Conservation (phyloP, 2,888 invertebrate species). For the Cinara cedri region DNA sequence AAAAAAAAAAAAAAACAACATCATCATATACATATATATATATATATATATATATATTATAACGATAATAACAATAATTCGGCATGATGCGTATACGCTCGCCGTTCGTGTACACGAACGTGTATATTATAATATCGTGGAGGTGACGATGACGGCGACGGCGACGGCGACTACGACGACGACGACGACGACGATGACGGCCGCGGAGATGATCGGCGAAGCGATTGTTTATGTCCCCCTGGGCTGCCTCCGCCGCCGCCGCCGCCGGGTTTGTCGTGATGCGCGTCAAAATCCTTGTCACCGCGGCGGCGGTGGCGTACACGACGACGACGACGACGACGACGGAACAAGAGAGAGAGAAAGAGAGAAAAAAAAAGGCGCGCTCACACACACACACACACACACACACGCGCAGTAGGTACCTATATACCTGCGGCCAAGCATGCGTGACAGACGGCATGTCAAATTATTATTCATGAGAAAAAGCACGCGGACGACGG, state of each 20-base stretch:
- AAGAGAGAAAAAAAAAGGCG: slow-evolving; percentile 22
- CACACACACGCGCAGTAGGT: background rate
- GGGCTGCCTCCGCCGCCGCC: background rate
- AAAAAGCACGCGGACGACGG: slow-evolving; percentile 46
- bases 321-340: background rate
- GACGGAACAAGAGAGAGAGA: background rate
- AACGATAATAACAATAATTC: slow-evolving; percentile 55
- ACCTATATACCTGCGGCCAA: slow-evolving; percentile 29
- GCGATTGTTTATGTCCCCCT: slow-evolving; percentile 44
- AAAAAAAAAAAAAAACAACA: slow-evolving; percentile 32
- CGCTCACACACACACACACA: slow-evolving; percentile 16
- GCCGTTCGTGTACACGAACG: slow-evolving; percentile 3
- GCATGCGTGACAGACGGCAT: slow-evolving; percentile 56
- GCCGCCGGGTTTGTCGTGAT: slow-evolving; percentile 38
- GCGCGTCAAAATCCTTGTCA: slow-evolving; percentile 55
- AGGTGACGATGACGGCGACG: slow-evolving; percentile 6
- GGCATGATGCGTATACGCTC: slow-evolving; percentile 55
- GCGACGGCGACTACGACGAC: too few relatives aligned
- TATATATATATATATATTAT: slow-evolving; percentile 17
- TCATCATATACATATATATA: slow-evolving; percentile 1
- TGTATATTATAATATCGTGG: slow-evolving; percentile 23
- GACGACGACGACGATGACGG: too few relatives aligned
- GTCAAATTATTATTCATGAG: slow-evolving; percentile 57
- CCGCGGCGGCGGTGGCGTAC: slow-evolving; percentile 1
- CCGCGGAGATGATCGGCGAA: slow-evolving; percentile 50